These are phyloP conservation scores for Cettia cetti DNA, from an alignment of 2,113 vertebrate genomes.

Conservation along the genomic window DNA sequence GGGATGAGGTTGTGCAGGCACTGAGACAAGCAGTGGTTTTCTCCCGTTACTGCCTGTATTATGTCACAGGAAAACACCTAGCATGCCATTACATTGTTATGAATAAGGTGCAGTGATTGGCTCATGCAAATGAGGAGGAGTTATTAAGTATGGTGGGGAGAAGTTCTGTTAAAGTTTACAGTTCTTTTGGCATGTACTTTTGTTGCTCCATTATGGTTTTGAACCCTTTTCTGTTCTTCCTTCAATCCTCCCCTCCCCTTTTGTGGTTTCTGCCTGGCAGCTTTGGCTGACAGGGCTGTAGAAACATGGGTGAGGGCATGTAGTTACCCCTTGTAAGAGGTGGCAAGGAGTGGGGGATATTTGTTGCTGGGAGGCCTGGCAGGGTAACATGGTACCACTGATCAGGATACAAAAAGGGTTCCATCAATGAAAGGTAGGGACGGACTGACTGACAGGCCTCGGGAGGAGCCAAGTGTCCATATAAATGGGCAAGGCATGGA, in stretches of 20 bases:
- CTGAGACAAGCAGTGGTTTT: too few relatives aligned
- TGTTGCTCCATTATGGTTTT: neutral
- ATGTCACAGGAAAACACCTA: neutral
- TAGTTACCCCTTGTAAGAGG: too few relatives aligned
- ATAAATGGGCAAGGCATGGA: neutral
- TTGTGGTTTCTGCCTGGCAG: neutral
- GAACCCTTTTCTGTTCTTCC: neutral
- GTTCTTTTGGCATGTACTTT: neutral
- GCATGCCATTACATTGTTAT: neutral
- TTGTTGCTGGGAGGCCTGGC: neutral
- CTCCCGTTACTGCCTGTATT: neutral
- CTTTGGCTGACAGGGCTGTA: neutral
- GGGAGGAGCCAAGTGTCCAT: neutral
- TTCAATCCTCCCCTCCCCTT: neutral
- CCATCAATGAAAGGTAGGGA: neutral
- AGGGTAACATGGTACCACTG: neutral
- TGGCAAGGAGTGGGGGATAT: neutral
- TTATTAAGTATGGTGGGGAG: neutral
- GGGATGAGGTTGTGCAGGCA: rapidly evolving
- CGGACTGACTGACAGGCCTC: neutral
- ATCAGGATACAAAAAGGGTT: neutral
- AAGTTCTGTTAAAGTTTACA: neutral
- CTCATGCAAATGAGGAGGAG: neutral
- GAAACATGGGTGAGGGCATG: neutral
- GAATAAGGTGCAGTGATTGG: neutral